Percentiles rank a stretch among this genome's conserved stretches.
phyloP scores from a whole-genome alignment of 2,888 invertebrate species.

The Leucophenga montana region DNA sequence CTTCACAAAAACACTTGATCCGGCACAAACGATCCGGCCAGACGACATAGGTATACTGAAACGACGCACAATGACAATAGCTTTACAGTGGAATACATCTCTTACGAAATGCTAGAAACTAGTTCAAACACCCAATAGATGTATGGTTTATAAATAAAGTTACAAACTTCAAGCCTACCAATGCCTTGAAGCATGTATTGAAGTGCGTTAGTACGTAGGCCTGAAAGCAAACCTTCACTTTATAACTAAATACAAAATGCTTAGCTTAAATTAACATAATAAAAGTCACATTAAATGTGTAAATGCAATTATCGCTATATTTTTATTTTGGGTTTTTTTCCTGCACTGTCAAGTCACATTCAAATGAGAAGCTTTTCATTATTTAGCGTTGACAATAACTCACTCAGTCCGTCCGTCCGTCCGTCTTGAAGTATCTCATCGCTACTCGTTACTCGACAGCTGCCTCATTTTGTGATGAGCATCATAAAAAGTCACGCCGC shows the following conservation, averaged over 20 bases:
- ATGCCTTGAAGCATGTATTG: neutral
- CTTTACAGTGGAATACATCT: no score
- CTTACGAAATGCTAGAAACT: no score
- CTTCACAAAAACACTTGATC: no score
- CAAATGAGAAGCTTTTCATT: conserved; percentile 23
- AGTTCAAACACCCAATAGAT: no score
- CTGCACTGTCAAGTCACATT: neutral
- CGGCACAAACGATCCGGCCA: no score
- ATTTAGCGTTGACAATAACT: conserved; percentile 21
- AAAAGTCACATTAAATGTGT: conserved; percentile 28
- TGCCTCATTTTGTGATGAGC: conserved; percentile 29
- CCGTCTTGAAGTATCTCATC: neutral
- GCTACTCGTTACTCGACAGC: conserved; percentile 10
- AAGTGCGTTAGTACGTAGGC: neutral
- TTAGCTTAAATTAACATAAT: conserved; percentile 17
- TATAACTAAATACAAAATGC: neutral
- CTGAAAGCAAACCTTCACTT: conserved; percentile 1
- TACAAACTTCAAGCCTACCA: neutral
- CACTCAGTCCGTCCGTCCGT: conserved; percentile 5
- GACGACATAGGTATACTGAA: no score
- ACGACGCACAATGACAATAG: no score
- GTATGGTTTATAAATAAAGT: no score
- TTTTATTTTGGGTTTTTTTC: neutral
- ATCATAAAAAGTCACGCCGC: conserved; percentile 5
- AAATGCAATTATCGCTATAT: conserved; percentile 27